Evolutionary conservation across 1,140 invertebrate species (phyloP), one percentile per base, ranked within the genome.

Genomic region (Bombus difficillimus): DNA sequence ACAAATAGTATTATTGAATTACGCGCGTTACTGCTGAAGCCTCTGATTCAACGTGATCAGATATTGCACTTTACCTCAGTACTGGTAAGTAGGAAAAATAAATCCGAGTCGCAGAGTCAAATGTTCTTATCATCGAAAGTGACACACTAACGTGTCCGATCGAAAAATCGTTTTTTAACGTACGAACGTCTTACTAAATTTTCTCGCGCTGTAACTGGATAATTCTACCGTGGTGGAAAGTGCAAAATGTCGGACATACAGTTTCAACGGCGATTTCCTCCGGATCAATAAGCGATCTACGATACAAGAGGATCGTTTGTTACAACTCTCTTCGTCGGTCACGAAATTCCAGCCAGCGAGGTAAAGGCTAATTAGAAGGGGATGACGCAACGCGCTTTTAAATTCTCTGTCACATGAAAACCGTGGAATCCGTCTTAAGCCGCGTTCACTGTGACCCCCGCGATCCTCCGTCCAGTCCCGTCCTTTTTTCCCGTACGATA

Each of bases 361-460:
- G 32, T 41, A 74, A 34, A 25, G 43, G 43, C 71, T 89, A 89
- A 89, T 89, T 89, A 89, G 69, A 76, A 64, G 68, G 28, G n/a
- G 57, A 25, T 59, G 37, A 66, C 41, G 88, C 28, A 64, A 80
- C 53, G 71, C 85, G 88, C 85, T 82, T 85, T 72, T 64, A 83
- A 86, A 91, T 79, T 90, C 89, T 85, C 88, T 86, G 86, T 86
- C 90, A 91, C 88, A 81, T 77, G 86, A 72, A 90, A 84, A 88
- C 83, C 75, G 74, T 77, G 78, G 88, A 88, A 90, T 88, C 90
- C 91, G 86, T 92, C 92, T 92, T 92, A 92, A 92, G 91, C 92
- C 89, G 75, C 39, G 72, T 57, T 80, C 74, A 75, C 74, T 32
- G 18, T 39, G 43, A 39, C 22, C 28, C 66, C 83, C 59, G 69